These are phyloP conservation scores for Sebastes cheni DNA, from an alignment of 2,797 vertebrate species.

Conservation along the genomic window DNA sequence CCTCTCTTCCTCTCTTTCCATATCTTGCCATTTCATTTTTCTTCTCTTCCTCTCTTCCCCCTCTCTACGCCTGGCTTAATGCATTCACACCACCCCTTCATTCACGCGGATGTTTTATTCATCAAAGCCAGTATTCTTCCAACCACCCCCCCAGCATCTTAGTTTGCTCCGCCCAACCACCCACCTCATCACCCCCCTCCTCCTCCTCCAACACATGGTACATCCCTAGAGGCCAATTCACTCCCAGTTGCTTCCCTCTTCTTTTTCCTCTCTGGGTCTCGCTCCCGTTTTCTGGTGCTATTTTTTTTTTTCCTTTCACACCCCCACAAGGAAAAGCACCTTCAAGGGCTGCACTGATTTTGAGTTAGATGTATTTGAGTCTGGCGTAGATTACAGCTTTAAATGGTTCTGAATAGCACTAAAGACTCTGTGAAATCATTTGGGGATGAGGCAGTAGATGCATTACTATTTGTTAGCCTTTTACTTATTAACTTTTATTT, in stretches of 20 bases:
- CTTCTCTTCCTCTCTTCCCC: conserved; percentile 19
- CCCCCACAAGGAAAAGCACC: not conserved
- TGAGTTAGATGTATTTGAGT: not conserved
- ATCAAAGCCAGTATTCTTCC: conserved; percentile 80
- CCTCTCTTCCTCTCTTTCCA: conserved; percentile 14
- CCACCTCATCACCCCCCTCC: conserved; percentile 43
- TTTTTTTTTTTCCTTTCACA: not conserved
- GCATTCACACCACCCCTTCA: conserved; percentile 79
- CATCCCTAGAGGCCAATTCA: conserved; percentile 69
- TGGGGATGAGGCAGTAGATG: not conserved
- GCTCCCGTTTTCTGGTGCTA: not conserved
- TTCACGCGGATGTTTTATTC: conserved; percentile 85
- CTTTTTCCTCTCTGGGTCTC: conserved; percentile 39
- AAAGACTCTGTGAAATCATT: not conserved
- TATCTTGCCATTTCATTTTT: conserved; percentile 1
- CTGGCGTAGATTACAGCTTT: not conserved
- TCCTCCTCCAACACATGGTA: conserved; percentile 66
- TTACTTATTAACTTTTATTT: conserved; percentile 1
- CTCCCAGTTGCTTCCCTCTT: conserved; percentile 43
- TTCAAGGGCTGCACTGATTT: not conserved
- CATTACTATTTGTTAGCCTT: not conserved
- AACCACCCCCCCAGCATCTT: conserved; percentile 67
- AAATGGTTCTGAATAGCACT: not conserved
- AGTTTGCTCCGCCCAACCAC: conserved; percentile 62
- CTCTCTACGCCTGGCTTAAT: conserved; percentile 60